These are phyloP conservation scores for Trematomus bernacchii DNA, from an alignment of 2,797 vertebrate genomes.

Conservation along the genomic window DNA sequence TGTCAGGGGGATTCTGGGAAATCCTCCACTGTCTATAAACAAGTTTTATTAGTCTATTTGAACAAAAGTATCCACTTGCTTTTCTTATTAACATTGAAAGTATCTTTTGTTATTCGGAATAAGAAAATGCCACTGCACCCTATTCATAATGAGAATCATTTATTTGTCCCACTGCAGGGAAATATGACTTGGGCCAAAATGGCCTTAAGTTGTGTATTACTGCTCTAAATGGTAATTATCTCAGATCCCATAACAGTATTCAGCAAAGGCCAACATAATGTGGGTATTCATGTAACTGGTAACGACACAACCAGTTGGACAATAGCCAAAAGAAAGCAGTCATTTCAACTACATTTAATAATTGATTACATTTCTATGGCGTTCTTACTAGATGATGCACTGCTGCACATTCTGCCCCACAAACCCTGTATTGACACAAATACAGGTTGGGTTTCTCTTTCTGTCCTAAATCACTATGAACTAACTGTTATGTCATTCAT, in stretches of 20 bases:
- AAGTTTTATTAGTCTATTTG: too few species aligned
- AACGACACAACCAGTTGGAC: not conserved
- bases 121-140: too few species aligned
- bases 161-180: too few species aligned
- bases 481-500: slow-evolving; percentile 55
- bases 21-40: too few species aligned
- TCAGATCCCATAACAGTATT: not conserved
- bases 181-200: too few species aligned
- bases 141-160: too few species aligned
- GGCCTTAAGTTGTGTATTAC: too few species aligned
- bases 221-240: not conserved
- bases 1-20: too few species aligned
- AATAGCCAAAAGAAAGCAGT: not conserved
- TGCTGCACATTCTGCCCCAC: slow-evolving; percentile 6
- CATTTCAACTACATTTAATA: not conserved
- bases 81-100: too few species aligned
- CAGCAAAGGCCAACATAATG: not conserved
- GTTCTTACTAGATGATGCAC: not conserved
- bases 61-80: too few species aligned
- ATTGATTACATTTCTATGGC: not conserved
- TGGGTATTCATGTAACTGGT: not conserved
- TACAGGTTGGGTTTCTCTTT: slow-evolving; percentile 13
- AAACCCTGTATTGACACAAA: not conserved
- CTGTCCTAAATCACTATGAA: slow-evolving; percentile 16
- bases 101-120: too few species aligned